A percentile compares a stretch with the other conserved stretches of the same genome.
Conservation (phyloP, 2,113 vertebrate genomes). For the Macheiramphus alcinus region DNA sequence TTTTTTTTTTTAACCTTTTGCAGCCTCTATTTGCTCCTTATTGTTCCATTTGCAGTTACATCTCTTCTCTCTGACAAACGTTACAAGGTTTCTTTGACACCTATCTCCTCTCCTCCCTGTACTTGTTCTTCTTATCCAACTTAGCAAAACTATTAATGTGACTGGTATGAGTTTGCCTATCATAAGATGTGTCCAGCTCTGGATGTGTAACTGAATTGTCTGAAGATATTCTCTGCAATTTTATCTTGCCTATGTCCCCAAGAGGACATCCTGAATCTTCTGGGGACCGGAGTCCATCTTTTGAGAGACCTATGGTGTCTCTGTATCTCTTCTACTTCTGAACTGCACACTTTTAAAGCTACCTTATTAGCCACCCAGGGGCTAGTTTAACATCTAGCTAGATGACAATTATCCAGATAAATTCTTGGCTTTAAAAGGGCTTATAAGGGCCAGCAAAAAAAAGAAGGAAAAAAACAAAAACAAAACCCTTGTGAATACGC, state of each 20-base stretch:
- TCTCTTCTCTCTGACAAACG: not conserved
- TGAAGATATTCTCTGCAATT: not conserved
- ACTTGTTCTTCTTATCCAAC: not conserved
- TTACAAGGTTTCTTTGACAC: not conserved
- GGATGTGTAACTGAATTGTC: not conserved
- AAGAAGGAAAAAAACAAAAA: accelerated
- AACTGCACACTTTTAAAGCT: not conserved
- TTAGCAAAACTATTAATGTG: not conserved
- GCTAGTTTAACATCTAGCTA: not conserved
- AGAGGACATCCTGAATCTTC: not conserved
- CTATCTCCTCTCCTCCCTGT: not conserved
- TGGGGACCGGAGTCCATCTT: not conserved
- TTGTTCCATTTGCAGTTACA: not conserved
- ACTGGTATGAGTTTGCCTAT: not conserved
- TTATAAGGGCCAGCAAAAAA: not conserved
- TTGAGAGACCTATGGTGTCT: not conserved
- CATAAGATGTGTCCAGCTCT: not conserved
- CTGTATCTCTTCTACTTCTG: not conserved
- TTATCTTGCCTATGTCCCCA: not conserved
- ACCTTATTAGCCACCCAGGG: not conserved
- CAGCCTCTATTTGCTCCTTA: not conserved
- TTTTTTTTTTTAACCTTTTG: not conserved
- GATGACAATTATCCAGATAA: not conserved
- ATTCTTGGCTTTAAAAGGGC: not conserved
- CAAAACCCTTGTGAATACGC: not conserved